These are phyloP conservation scores for Omphaloscelis lunosa DNA, from an alignment of 2,888 invertebrate genomes.

Conservation along the genomic window DNA sequence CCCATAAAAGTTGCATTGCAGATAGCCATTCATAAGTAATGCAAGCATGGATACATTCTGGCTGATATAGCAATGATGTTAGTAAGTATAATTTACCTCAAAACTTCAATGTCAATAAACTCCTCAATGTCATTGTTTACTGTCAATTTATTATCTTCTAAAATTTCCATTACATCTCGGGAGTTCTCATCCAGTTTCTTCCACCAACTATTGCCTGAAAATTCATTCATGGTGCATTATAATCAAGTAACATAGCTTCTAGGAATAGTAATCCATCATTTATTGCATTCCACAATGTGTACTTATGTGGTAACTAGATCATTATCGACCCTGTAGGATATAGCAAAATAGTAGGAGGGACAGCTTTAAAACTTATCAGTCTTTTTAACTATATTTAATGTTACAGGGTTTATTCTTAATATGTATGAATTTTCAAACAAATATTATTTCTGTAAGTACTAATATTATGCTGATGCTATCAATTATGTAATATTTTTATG, in stretches of 20 bases:
- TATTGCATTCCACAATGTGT: too few species aligned
- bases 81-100: slow-evolving; percentile 75
- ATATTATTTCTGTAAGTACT: too few species aligned
- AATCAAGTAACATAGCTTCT: neutral
- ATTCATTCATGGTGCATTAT: neutral
- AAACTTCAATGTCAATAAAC: slow-evolving; percentile 79
- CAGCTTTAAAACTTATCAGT: too few species aligned
- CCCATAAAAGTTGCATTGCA: neutral
- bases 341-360: too few species aligned
- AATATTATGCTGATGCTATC: too few species aligned
- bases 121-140: slow-evolving; percentile 78
- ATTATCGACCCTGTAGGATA: too few species aligned
- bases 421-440: too few species aligned
- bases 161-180: slow-evolving; percentile 77
- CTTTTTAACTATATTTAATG: too few species aligned
- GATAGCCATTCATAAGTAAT: neutral
- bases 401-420: too few species aligned
- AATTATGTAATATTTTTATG: too few species aligned
- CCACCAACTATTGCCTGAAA: slow-evolving; percentile 86
- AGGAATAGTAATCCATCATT: too few species aligned
- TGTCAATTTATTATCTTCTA: slow-evolving; percentile 72
- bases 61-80: neutral
- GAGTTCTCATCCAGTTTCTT: slow-evolving; percentile 81
- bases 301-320: too few species aligned
- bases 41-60: neutral